These are phyloP conservation scores for Axea sp. DNA, from an alignment of 2,888 invertebrate genomes.

Conservation along the genomic window DNA sequence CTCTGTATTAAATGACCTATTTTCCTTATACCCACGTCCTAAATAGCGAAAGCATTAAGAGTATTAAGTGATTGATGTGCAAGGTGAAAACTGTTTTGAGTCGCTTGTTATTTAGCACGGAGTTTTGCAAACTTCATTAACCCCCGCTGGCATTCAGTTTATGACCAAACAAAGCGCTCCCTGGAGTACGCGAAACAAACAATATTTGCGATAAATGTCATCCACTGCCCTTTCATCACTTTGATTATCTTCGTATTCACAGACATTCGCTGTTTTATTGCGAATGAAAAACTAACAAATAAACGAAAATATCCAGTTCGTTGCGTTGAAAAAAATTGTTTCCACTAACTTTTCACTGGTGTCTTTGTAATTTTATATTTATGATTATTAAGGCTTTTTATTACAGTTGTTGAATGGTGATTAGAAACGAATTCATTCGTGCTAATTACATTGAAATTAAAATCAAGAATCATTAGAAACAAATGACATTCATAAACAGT, in stretches of 20 bases:
- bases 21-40: slow-evolving; percentile 47
- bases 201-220: slow-evolving; percentile 69
- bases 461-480: no score
- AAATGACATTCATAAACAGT: no score
- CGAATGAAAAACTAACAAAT: slow-evolving; percentile 1
- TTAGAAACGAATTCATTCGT: no score
- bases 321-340: no score
- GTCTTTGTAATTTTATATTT: no score
- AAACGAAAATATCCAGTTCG: no score
- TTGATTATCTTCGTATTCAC: slow-evolving; percentile 17
- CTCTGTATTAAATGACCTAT: slow-evolving; percentile 44
- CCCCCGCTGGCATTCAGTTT: slow-evolving; percentile 45
- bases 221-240: slow-evolving; percentile 64
- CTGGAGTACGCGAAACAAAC: slow-evolving; percentile 40
- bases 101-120: slow-evolving; percentile 43
- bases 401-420: no score
- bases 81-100: slow-evolving; percentile 49
- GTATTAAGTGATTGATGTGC: slow-evolving; percentile 48
- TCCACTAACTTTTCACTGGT: no score
- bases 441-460: no score
- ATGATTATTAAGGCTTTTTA: no score
- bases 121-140: slow-evolving; percentile 53
- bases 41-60: slow-evolving; percentile 43
- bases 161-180: slow-evolving; percentile 53
- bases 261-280: background rate